Base-by-base conservation (phyloP, 2,888 invertebrate species). In the Hirtodrosophila duncani region DNA sequence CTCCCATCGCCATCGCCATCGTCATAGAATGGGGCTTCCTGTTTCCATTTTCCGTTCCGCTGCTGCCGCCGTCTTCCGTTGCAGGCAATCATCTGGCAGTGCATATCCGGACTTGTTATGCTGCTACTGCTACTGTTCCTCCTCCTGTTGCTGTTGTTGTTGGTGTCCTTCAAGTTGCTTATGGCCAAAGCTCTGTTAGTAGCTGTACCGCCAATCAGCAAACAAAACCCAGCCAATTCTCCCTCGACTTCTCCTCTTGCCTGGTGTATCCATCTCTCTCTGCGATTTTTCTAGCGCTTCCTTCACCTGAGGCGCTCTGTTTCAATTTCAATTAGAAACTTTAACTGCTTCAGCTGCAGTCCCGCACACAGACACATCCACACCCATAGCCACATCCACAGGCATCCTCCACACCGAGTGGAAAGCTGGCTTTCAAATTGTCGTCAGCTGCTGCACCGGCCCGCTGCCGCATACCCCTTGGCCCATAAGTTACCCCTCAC, bases 291-390 rank as follows among this genome's bases (percentile, higher is more conserved):
- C 39, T 44, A 50, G 45, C 63, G 46, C 56, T 50, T 55, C 67
- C 63, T 67, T 33, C 51, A 42, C 37, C 48, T 37, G 30, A 8
- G 48, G 37, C 37, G 60, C 30, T 30, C 74, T 69, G 66, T 78
- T 81, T 79, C 67, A 74, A 66, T 81, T 74, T 81, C 79, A 74
- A 74, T 81, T 74, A 74, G 75, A 74, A 81, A 81, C 71, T 81
- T 74, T 63, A 74, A 72, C 75, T 60, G 70, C 55, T 38, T 48
- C 30, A 31, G 49, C 38, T 21, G 31, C 21, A 53, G 41, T 41
- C 31, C 48, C 36, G 24, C 43, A 34, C 23, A 30, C 14, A 38
- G 14, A 27, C 26, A 53, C 5, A 21, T 21, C 30, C n/a, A 18
- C 24, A 31, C 21, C 34, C 21, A 38, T n/a, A 39, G 13, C 16